These are phyloP conservation scores for Rhodeus uyekii DNA, from an alignment of 2,797 vertebrate genomes.

Conservation along the genomic window DNA sequence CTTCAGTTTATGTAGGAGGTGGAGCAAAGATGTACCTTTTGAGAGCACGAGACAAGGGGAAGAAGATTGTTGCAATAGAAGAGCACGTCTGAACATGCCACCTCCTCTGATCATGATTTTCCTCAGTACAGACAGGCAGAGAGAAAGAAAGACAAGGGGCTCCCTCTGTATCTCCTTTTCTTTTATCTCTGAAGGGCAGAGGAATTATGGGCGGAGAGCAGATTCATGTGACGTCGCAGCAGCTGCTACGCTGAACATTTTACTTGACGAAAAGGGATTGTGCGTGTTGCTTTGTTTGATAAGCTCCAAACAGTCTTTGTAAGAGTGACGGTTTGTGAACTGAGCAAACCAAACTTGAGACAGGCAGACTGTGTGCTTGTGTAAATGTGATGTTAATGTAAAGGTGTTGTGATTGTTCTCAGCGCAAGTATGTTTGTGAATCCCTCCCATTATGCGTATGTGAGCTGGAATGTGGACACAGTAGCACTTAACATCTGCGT, in stretches of 20 bases:
- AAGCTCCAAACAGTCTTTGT: conserved; percentile 75
- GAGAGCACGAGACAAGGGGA: conserved; percentile 18
- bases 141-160: conserved; percentile 42
- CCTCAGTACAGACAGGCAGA: conserved; percentile 46
- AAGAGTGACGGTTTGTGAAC: conserved; percentile 49
- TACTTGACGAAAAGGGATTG: conserved; percentile 66
- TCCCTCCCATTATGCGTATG: background rate
- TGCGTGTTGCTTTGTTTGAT: conserved; percentile 84
- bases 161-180: conserved; percentile 56
- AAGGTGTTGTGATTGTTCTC: conserved; percentile 1
- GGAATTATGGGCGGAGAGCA: conserved; percentile 77
- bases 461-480: conserved; percentile 25
- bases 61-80: conserved; percentile 51
- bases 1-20: conserved; percentile 50
- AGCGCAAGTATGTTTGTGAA: background rate
- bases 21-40: conserved; percentile 32
- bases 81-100: conserved; percentile 72
- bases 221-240: conserved; percentile 73
- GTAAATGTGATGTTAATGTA: conserved; percentile 23
- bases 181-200: conserved; percentile 77
- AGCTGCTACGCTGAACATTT: conserved; percentile 82
- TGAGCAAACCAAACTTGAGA: conserved; percentile 43
- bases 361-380: background rate
- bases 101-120: conserved; percentile 56
- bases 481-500: conserved; percentile 25